These are phyloP conservation scores for Polypterus senegalus DNA, from an alignment of 2,113 vertebrate species.

Conservation along the genomic window DNA sequence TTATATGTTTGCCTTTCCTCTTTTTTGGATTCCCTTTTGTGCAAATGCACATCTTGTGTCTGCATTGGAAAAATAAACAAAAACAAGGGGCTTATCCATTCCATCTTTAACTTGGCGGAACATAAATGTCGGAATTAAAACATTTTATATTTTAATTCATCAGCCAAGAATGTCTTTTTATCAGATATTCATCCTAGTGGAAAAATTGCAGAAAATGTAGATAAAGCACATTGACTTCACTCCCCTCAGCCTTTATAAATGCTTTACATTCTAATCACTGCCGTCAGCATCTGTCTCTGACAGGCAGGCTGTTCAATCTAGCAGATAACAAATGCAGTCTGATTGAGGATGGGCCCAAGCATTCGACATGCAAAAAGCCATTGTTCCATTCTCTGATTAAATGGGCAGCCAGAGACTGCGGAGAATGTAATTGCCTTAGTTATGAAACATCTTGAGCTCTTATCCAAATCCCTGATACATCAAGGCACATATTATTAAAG, in stretches of 20 bases:
- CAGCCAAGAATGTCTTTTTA: slow-evolving; percentile 6
- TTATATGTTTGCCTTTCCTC: too few relatives aligned
- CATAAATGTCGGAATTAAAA: neutral
- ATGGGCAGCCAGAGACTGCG: slow-evolving; percentile 32
- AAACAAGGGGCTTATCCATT: too few relatives aligned
- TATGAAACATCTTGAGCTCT: slow-evolving; percentile 66
- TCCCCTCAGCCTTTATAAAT: slow-evolving; percentile 26
- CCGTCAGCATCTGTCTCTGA: slow-evolving; percentile 32
- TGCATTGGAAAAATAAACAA: too few relatives aligned
- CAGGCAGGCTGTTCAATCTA: slow-evolving; percentile 30
- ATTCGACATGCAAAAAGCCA: slow-evolving; percentile 20
- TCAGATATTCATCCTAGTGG: slow-evolving; percentile 23
- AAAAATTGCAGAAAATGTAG: slow-evolving; percentile 27
- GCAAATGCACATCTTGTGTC: too few relatives aligned
- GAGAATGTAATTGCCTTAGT: slow-evolving; percentile 50
- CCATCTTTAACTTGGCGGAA: neutral
- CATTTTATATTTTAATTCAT: slow-evolving; percentile 4
- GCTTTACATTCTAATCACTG: slow-evolving; percentile 32
- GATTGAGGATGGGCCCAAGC: slow-evolving; percentile 14
- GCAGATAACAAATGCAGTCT: slow-evolving; percentile 31
- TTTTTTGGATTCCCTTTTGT: too few relatives aligned
- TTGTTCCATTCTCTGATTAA: slow-evolving; percentile 29
- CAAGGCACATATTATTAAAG: slow-evolving; percentile 57
- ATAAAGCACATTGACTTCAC: slow-evolving; percentile 23
- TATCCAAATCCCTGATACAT: slow-evolving; percentile 53